Evolutionary conservation across 1,140 invertebrate genomes (phyloP), one percentile per base, ranked within the genome.

Genomic region (Drosophila sulfurigaster): DNA sequence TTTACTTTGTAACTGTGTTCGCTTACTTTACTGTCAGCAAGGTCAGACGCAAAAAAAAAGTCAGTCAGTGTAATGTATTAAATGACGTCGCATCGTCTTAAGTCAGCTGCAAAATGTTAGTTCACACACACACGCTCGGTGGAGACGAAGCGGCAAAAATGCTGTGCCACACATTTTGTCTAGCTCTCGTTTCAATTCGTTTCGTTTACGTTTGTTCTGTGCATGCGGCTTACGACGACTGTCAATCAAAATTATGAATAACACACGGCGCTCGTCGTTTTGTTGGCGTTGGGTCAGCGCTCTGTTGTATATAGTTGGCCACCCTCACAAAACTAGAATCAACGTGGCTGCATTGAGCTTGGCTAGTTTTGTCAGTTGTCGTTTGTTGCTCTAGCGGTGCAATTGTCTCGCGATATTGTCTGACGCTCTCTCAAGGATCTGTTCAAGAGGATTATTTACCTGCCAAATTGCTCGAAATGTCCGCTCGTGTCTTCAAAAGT

Each of bases 171-270:
- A 60, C 49, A 83, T 64, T 79, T 77, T 79, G 62, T 82, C 66
- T 59, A 15, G 10, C 10, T 32, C 57, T 20, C 41, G 41, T 74
- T 25, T 35, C 45, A 32, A 60, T 75, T 75, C 11, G 58, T 28
- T 59, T 63, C 54, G 35, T 20, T 60, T n/a, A 25, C 20, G 35
- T 38, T 38, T 38, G 3, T 25, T 25, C 20, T 25, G 3, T 38
- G 10, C 10, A 28, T 62, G 72, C 46, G 58, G 58, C 58, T 70
- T 69, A 46, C 68, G 52, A 48, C 57, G 43, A 51, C 78, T 88
- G 83, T 89, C 83, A 88, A 88, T 88, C 83, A 85, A 81, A 88
- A 89, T 88, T 88, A 88, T 88, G 83, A 89, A 89, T 81, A 80
- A 65, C 49, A 51, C 25, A 28, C 49, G 20, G 49, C 25, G 16